Conservation (phyloP, 2,797 vertebrate genomes). For the Hozukius guyotensis region DNA sequence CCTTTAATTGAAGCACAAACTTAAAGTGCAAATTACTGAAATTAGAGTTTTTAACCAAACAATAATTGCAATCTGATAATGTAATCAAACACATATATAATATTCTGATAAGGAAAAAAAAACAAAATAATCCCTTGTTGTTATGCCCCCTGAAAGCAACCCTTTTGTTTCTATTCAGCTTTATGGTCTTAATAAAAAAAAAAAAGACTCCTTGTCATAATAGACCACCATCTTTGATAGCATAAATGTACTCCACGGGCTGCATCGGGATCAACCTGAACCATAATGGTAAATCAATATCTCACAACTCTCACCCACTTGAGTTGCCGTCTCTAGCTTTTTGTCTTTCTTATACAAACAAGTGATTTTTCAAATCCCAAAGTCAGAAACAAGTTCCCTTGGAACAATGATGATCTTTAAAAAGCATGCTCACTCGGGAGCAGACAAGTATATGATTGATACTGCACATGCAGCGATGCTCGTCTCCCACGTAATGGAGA, state of each 20-base stretch:
- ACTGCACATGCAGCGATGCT: conserved; percentile 4
- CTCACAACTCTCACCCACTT: conserved; percentile 29
- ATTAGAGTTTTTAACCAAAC: background rate
- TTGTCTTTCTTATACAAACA: conserved; percentile 51
- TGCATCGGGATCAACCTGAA: conserved; percentile 46
- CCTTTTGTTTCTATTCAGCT: conserved; percentile 13
- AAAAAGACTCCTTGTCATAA: conserved; percentile 3
- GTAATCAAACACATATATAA: conserved; percentile 1
- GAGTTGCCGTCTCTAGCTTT: background rate
- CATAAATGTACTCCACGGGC: conserved; percentile 37
- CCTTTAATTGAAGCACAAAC: conserved; percentile 15
- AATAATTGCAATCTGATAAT: conserved; percentile 2
- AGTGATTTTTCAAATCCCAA: conserved; percentile 54
- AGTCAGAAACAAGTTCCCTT: conserved; percentile 37
- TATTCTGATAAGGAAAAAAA: conserved; percentile 23
- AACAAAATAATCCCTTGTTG: background rate
- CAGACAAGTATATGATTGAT: conserved; percentile 50
- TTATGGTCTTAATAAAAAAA: background rate
- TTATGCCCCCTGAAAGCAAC: conserved; percentile 5
- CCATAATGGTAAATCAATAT: conserved; percentile 65
- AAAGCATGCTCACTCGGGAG: conserved; percentile 4
- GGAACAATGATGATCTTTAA: conserved; percentile 49
- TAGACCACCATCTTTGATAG: conserved; percentile 27
- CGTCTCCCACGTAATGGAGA: conserved; percentile 35
- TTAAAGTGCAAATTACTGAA: background rate